Conservation (phyloP, 2,113 vertebrate species). For the Aegithalos caudatus region DNA sequence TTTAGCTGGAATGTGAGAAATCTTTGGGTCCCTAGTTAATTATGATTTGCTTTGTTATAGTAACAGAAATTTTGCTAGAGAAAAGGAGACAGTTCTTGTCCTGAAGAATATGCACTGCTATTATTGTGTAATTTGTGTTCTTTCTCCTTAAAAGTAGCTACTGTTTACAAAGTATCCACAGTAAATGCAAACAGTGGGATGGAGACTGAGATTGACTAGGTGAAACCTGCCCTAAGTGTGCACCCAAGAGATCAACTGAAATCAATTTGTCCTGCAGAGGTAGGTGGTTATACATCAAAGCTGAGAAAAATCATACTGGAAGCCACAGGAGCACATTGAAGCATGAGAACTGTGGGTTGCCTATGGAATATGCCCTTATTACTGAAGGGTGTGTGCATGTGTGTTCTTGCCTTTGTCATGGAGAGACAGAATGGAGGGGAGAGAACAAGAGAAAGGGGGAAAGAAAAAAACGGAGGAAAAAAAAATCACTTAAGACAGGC, state of each 20-base stretch:
- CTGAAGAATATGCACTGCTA: background rate
- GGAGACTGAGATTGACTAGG: background rate
- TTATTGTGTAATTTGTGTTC: background rate
- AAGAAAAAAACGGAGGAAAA: background rate
- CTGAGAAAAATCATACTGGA: slow-evolving; percentile 15
- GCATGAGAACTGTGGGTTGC: background rate
- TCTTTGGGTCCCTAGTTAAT: no score
- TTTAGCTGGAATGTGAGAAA: no score
- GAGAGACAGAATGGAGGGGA: background rate
- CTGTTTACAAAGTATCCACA: background rate
- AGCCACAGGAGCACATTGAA: background rate
- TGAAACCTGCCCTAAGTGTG: slow-evolving; percentile 7
- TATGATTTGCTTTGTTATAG: background rate
- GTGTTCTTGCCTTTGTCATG: background rate
- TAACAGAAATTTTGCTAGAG: background rate
- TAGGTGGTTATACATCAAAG: slow-evolving; percentile 1
- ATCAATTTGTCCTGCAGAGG: slow-evolving; percentile 27
- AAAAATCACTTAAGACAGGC: background rate
- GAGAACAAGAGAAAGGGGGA: background rate
- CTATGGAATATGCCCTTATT: background rate
- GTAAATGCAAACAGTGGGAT: background rate
- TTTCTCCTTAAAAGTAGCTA: background rate
- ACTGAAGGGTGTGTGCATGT: background rate
- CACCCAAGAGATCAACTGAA: slow-evolving; percentile 24
- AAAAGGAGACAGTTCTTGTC: background rate